These are phyloP conservation scores for Centroberyx gerrardi DNA, from an alignment of 2,797 vertebrate genomes.

Conservation along the genomic window DNA sequence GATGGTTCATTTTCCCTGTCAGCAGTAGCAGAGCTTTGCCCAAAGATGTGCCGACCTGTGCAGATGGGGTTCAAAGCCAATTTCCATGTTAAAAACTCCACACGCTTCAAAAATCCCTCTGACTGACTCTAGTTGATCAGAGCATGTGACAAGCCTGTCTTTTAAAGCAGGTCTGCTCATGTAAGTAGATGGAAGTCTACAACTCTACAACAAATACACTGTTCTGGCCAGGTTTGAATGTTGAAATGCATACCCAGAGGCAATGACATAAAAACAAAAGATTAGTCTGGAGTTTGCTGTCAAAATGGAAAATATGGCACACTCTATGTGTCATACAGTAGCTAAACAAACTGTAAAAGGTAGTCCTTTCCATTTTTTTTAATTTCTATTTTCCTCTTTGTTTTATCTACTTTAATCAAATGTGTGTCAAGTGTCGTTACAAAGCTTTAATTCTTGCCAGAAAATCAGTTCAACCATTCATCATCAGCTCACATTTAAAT, in stretches of 20 bases:
- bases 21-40: conserved; percentile 85
- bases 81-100: conserved; percentile 91
- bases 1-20: conserved; percentile 89
- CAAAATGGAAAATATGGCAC: conserved; percentile 77
- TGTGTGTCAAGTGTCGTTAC: conserved; percentile 83
- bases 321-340: conserved; percentile 80
- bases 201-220: conserved; percentile 75
- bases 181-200: conserved; percentile 76
- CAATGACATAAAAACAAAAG: conserved; percentile 84
- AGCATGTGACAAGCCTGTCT: conserved; percentile 81
- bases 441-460: conserved; percentile 83
- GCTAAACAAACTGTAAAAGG: conserved; percentile 80
- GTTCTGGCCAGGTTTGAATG: conserved; percentile 63
- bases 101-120: conserved; percentile 80
- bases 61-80: conserved; percentile 92
- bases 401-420: conserved; percentile 83
- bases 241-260: conserved; percentile 75
- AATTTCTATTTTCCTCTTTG: conserved; percentile 55
- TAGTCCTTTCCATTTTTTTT: conserved; percentile 57
- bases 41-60: conserved; percentile 88
- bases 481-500: conserved; percentile 85
- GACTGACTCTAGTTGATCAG: conserved; percentile 81
- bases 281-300: conserved; percentile 74
- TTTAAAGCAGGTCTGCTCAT: conserved; percentile 68
- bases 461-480: conserved; percentile 84